Evolutionary conservation across 2,888 invertebrate species (phyloP), one percentile per base, ranked within the genome.

Genomic region (Epinotia brunnichana): DNA sequence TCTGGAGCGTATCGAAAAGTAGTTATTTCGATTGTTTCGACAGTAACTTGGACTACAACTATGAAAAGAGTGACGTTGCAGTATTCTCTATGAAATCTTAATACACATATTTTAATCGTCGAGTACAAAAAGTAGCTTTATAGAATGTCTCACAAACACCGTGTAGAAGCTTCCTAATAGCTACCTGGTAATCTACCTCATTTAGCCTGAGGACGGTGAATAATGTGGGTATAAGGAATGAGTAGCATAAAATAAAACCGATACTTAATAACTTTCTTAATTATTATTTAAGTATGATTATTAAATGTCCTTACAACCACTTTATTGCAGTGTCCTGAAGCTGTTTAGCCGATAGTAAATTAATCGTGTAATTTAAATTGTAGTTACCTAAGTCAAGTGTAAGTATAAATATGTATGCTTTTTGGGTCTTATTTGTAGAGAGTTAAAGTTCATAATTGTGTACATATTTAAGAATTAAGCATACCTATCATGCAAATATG

Each of bases 261-360:
- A 19, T 17, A 35, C 11, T 35, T 39, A 64, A 21, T 39, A 60
- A 51, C 21, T 24, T 21, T 53, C 39, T 61, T 53, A 69, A 69
- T 69, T 60, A 61, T 69, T 69, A 60, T 61, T 60, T 39, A 69
- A 69, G 60, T 21, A 53, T 51, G 60, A 51, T 69, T 53, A 69
- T 69, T 61, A 69, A 35, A 19, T n/a, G 51, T 39, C 53, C n/a
- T 29, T 41, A 69, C 17, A 11, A 15, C 51, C n/a, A 69, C 54
- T 61, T 69, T 41, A 53, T 48, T 48, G 51, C 4, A 44, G 41
- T 61, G 24, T 54, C 61, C 60, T 61, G 39, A 41, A 29, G 56
- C 41, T 15, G 41, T 17, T 51, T n/a, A 51, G 10, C 24, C 48
- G 13, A 21, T 39, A 44, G 13, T 29, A 35, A 35, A 59, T 15